Evolutionary conservation across 1,140 invertebrate genomes (phyloP).

Genomic region (Leptinotarsa undecemlineata): DNA sequence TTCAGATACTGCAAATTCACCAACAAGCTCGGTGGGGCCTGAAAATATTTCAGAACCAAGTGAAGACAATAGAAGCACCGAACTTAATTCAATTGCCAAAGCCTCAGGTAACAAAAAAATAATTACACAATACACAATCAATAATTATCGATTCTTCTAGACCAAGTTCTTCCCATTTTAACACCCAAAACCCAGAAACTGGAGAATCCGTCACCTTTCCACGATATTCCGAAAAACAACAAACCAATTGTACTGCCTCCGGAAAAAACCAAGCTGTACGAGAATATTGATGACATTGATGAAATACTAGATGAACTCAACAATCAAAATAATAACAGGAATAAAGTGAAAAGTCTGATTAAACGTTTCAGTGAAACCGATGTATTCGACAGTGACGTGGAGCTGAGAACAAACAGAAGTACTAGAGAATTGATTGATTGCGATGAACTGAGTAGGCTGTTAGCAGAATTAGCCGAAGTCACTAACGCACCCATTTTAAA

Average conservation of each 20-base stretch:
- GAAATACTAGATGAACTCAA: conserved; percentile 41
- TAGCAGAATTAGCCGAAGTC: conserved; percentile 51
- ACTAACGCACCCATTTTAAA: conserved; percentile 50
- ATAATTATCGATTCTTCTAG: not conserved
- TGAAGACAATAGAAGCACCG: not conserved
- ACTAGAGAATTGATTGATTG: conserved; percentile 28
- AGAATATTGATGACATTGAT: conserved; percentile 44
- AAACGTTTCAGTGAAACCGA: conserved; percentile 44
- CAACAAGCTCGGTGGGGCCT: too few relatives aligned
- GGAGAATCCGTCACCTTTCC: conserved; percentile 27
- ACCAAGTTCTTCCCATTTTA: conserved; percentile 14
- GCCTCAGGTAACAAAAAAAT: too few relatives aligned
- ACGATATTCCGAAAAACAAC: conserved; percentile 42
- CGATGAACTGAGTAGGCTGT: conserved; percentile 48
- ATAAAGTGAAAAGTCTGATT: conserved; percentile 47
- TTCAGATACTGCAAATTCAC: not conserved
- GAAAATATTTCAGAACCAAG: not conserved
- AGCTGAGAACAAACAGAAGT: conserved; percentile 30
- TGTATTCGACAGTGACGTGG: conserved; percentile 28
- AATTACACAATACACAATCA: not conserved
- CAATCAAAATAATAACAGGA: conserved; percentile 28
- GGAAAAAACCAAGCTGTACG: conserved; percentile 8
- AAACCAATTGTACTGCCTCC: conserved; percentile 30
- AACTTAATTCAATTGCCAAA: not conserved
- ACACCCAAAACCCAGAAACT: conserved; percentile 30